Base-by-base conservation (phyloP, 2,888 invertebrate genomes). In the Oxycera nigricornis region DNA sequence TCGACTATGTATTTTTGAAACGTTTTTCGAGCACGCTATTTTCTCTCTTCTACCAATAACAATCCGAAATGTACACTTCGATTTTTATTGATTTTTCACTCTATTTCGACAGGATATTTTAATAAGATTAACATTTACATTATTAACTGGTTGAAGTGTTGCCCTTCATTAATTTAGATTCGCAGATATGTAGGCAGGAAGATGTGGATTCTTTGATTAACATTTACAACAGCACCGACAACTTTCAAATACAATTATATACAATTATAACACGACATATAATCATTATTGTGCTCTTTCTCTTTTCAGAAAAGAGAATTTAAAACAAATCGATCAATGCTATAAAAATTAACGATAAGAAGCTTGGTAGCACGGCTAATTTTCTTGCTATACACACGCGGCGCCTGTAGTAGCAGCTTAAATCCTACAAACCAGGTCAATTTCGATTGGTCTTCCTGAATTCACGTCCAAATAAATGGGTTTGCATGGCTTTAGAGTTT, bases 51-150 rank as follows among this genome's bases (percentile, higher is more conserved):
- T 2, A 46, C 11, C 14, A 11, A 46, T 35, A 17, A 46, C 3
- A 46, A 35, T 17, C 31, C 26, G 26, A 67, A 67, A 67, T 14
- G 9, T 67, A 24, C 46, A 41, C 46, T 67, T 67, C 46, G 24
- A 4, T 39, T 41, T 67, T 67, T 46, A 46, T 67, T 41, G n/a
- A 67, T 67, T 67, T 67, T 67, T 67, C 17, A 7, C 11, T 55
- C 55, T 39, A 14, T 24, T 46, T 61, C 30, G 24, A 67, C 67
- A 67, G 41, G 67, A 67, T 24, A 67, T 67, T 67, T 41, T 41
- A 17, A 4, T 67, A 24, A 46, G 20, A 41, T 67, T 67, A 46
- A 67, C 67, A 67, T 46, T 39, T 46, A 46, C 1, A 24, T 67
- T 67, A n/a, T n/a, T n/a, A n/a, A n/a, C n/a, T n/a, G n/a, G n/a